These are phyloP conservation scores for Eidolon helvum DNA, from an alignment of 2,113 vertebrate species.

Conservation along the genomic window DNA sequence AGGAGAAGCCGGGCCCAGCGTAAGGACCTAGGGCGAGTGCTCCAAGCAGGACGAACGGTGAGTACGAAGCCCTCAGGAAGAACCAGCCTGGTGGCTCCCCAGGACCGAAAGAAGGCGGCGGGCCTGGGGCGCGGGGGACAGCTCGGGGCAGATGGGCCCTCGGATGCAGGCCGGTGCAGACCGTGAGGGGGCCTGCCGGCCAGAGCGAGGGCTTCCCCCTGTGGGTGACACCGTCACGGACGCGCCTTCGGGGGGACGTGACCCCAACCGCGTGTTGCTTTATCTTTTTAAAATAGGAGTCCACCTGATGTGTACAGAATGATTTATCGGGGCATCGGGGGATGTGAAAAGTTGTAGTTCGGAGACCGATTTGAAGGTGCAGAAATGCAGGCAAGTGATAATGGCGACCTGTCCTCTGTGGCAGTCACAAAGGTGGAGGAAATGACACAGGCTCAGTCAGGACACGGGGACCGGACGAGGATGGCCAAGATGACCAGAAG, in stretches of 20 bases:
- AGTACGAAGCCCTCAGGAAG: not conserved
- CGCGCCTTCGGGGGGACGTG: not conserved
- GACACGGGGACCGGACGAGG: not conserved
- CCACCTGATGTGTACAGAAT: not conserved
- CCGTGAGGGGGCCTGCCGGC: fast-evolving
- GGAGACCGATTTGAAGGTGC: not conserved
- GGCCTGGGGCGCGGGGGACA: not conserved
- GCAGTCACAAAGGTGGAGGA: not conserved
- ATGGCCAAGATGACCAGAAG: not conserved
- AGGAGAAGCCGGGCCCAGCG: not conserved
- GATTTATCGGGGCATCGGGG: not conserved
- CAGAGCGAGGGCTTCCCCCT: not conserved
- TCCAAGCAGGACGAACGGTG: not conserved
- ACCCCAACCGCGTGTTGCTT: not conserved
- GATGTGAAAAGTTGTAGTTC: not conserved
- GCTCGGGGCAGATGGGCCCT: not conserved
- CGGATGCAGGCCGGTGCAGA: not conserved
- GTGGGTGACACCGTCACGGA: fast-evolving
- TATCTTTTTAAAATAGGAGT: not conserved
- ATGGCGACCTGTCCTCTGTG: not conserved
- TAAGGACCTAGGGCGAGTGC: not conserved
- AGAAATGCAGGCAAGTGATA: not conserved
- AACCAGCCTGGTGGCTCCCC: not conserved
- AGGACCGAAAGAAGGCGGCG: not conserved
- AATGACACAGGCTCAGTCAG: fast-evolving